A percentile compares a stretch with the other conserved stretches of the same genome.
phyloP scores from a whole-genome alignment of 1,140 invertebrate species.

The Musca vetustissima region DNA sequence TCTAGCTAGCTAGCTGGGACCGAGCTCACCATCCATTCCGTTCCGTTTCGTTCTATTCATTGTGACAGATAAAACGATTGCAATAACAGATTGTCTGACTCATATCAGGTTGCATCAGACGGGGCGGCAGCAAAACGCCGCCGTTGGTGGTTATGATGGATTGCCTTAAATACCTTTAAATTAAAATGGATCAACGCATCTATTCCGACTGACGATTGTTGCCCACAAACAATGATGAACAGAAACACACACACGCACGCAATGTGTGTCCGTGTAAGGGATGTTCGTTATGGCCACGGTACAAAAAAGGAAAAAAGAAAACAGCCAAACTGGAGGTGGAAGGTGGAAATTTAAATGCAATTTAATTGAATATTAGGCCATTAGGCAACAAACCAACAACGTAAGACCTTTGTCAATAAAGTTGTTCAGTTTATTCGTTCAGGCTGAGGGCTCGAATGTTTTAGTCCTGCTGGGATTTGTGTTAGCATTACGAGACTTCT shows the following conservation, averaged over 20 bases:
- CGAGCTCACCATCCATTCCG: too few relatives aligned
- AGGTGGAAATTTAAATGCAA: constrained; percentile 29
- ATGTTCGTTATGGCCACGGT: neutral
- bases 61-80: constrained; percentile 37
- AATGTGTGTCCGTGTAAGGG: neutral
- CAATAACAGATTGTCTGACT: constrained; percentile 54
- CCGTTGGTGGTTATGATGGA: constrained; percentile 43
- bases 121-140: constrained; percentile 23
- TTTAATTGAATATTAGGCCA: constrained; percentile 26
- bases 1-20: constrained; percentile 11
- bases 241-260: too few relatives aligned
- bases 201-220: neutral
- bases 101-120: constrained; percentile 52
- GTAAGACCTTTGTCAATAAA: too few relatives aligned
- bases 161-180: constrained; percentile 56
- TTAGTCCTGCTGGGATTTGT: too few relatives aligned
- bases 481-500: too few relatives aligned
- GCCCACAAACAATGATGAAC: neutral
- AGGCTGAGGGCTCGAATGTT: neutral
- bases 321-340: too few relatives aligned
- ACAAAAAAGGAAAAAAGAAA: neutral
- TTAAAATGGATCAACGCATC: constrained; percentile 41
- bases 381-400: too few relatives aligned
- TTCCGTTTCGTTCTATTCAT: too few relatives aligned
- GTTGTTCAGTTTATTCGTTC: too few relatives aligned